Percentiles rank a stretch among this genome's conserved stretches.
These are phyloP conservation scores for Geodia barretti DNA, from an alignment of 37 sponge, comb jelly and placozoan species.

Conservation along the genomic window DNA sequence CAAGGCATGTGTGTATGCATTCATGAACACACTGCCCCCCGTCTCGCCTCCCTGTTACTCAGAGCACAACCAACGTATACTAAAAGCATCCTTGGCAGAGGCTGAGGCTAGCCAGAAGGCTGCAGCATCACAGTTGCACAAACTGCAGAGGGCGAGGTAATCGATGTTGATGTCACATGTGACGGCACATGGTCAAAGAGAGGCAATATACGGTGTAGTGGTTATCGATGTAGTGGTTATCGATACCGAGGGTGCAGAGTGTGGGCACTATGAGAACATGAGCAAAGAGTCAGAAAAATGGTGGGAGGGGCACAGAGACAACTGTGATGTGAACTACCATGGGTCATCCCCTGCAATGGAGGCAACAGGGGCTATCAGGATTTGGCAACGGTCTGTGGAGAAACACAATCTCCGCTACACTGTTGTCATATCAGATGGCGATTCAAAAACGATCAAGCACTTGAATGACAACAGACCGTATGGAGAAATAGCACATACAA, in stretches of 20 bases:
- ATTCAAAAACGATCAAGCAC: conserved; percentile 10
- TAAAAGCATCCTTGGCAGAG: background rate
- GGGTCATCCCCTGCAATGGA: background rate
- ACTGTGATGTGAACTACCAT: background rate
- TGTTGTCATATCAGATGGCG: conserved; percentile 23
- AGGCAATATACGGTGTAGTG: conserved; percentile 20
- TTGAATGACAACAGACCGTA: conserved; percentile 15
- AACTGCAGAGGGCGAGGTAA: too few species aligned
- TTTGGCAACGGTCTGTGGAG: too few species aligned
- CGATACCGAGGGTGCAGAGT: conserved; percentile 6
- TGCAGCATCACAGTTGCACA: too few species aligned
- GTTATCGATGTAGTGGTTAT: conserved; percentile 26
- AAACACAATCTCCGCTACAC: conserved; percentile 18
- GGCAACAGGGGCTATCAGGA: too few species aligned
- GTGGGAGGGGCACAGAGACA: conserved; percentile 10
- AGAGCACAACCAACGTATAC: background rate
- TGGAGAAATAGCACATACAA: conserved; percentile 19
- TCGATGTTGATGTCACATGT: conserved; percentile 33
- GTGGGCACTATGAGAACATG: conserved; percentile 13
- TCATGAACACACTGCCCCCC: conserved; percentile 49
- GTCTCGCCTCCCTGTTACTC: background rate
- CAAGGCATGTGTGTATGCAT: too few species aligned
- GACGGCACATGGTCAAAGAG: conserved; percentile 44
- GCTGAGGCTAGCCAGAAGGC: too few species aligned
- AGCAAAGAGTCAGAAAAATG: conserved; percentile 12